Evolutionary conservation across 2,113 vertebrate species (phyloP).

Genomic region (Neoarius graeffei): DNA sequence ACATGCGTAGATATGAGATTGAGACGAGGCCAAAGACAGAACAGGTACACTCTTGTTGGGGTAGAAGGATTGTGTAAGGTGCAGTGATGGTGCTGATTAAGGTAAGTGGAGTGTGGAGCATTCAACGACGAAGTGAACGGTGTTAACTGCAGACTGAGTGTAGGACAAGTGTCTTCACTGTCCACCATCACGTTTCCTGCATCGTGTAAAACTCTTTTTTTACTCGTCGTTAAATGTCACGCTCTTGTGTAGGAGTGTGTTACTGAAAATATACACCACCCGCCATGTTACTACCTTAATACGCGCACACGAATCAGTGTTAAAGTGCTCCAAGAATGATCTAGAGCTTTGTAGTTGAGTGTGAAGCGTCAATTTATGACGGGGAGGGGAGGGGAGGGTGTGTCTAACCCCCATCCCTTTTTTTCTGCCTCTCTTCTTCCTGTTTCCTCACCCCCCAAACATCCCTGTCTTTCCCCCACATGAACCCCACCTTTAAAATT

Average conservation of each 20-base stretch:
- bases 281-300: not conserved
- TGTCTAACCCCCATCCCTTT: slow-evolving; percentile 60
- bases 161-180: not conserved
- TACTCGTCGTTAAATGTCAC: slow-evolving; percentile 1
- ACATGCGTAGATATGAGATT: not conserved
- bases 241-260: not conserved
- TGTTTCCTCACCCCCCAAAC: slow-evolving; percentile 24
- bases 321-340: not conserved
- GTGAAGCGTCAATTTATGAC: not conserved
- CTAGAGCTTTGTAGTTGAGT: not conserved
- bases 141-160: not conserved
- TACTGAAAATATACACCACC: not conserved
- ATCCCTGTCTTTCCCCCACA: not conserved
- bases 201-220: not conserved
- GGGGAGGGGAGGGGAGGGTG: slow-evolving; percentile 62
- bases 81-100: slow-evolving; percentile 5
- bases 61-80: not conserved
- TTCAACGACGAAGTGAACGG: slow-evolving; percentile 29
- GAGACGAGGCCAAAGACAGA: slow-evolving; percentile 25
- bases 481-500: not conserved
- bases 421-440: slow-evolving; percentile 31
- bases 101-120: slow-evolving; percentile 49
- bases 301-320: not conserved
- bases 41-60: not conserved
- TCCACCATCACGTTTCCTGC: not conserved